Evolutionary conservation across 2,888 invertebrate species (phyloP), one percentile per base, ranked within the genome.

Genomic region (Caenorhabditis sp.): DNA sequence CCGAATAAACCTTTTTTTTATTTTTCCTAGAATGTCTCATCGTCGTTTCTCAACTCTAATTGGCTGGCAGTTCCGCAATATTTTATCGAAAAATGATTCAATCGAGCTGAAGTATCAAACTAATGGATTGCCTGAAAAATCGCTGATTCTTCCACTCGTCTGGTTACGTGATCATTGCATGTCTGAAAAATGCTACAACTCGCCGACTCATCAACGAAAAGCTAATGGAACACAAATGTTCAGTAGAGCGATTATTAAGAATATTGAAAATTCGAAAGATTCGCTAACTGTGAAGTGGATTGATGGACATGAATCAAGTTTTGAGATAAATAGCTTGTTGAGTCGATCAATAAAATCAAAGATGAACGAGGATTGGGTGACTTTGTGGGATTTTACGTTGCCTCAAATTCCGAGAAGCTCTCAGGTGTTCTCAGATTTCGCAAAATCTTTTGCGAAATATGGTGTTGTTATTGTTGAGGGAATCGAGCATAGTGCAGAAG

Each of bases 81-180:
- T 68, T 25, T 36, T 68, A 4, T 50, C 61, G 4, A 59, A 59
- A 38, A 73, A 68, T 49, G 73, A 73, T 57, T 23, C 63, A 23
- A 25, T 73, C 21, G 64, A 72, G 21, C 26, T 72, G 8, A 36
- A 38, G 5, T 67, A 54, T 50, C 53, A 60, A 7, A 21, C 57
- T 8, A 60, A n/a, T 50, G 61, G 66, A 58, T 3, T 12, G n/a
- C 17, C 38, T 8, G 31, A 61, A 14, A 59, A 71, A 56, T 59
- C 43, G 7, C 43, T 84, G 10, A 61, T 72, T n/a, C 63, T 86
- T 25, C 86, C 86, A 1, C 66, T 86, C 3, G 83, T 85, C 10
- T 86, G 86, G 86, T 70, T 86, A 4, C 63, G 85, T 31, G 86
- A 86, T 67, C 86, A 86, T 61, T 86, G 86, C 57, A 54, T 77